These are phyloP conservation scores for Drosophila pachea DNA, from an alignment of 1,140 invertebrate species.

Conservation along the genomic window DNA sequence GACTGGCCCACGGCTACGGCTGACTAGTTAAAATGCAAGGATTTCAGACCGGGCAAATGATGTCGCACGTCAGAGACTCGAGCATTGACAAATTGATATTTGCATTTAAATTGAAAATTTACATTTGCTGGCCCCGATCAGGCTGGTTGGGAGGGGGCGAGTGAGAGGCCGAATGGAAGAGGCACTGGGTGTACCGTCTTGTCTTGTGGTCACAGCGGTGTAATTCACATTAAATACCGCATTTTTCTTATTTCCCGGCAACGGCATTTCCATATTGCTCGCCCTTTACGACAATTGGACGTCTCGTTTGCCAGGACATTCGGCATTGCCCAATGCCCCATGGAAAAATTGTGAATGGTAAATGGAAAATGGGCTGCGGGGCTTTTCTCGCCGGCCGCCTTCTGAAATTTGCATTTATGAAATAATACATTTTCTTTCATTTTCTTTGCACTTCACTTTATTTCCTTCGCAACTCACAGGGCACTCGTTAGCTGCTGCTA, in stretches of 20 bases:
- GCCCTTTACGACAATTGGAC: conserved; percentile 43
- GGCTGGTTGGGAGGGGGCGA: background rate
- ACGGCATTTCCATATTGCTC: conserved; percentile 53
- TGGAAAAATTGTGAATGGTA: too few relatives aligned
- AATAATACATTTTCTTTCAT: conserved; percentile 60
- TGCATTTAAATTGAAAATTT: conserved; percentile 79
- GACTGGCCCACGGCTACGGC: conserved; percentile 55
- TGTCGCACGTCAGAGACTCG: conserved; percentile 25
- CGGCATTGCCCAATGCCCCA: conserved; percentile 60
- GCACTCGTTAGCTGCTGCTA: conserved; percentile 41
- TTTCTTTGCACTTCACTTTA: conserved; percentile 7
- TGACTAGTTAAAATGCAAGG: conserved; percentile 77
- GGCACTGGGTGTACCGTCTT: conserved; percentile 12
- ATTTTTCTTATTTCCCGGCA: conserved; percentile 74
- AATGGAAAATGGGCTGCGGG: background rate
- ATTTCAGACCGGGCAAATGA: conserved; percentile 45
- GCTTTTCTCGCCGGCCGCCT: conserved; percentile 17
- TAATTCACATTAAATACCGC: conserved; percentile 79
- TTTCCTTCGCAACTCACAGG: conserved; percentile 18
- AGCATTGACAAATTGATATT: conserved; percentile 79
- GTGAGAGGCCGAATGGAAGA: too few relatives aligned
- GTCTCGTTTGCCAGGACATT: conserved; percentile 70
- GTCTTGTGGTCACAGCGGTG: conserved; percentile 77
- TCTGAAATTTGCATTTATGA: conserved; percentile 73
- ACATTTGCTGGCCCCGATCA: conserved; percentile 64